These are phyloP conservation scores for Sycophila sp. DNA, from an alignment of 1,140 invertebrate species.

Conservation along the genomic window DNA sequence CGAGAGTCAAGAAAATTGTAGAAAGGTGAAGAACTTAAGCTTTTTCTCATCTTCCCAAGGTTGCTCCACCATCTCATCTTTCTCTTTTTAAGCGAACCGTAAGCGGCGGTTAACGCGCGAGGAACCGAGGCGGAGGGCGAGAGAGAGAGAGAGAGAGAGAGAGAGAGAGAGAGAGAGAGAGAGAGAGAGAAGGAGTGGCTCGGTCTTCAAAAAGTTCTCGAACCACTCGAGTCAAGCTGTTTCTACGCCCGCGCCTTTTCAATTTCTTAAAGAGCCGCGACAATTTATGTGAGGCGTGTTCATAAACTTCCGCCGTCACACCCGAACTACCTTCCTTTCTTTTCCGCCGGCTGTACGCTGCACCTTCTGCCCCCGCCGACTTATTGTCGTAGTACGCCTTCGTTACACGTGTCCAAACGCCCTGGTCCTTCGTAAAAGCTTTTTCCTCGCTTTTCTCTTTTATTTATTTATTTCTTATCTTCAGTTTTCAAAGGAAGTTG, in stretches of 20 bases:
- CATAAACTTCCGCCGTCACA: constrained; percentile 62
- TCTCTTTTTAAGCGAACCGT: constrained; percentile 16
- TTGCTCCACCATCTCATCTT: neutral
- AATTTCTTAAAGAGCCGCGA: constrained; percentile 68
- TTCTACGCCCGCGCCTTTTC: constrained; percentile 60
- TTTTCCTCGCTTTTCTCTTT: neutral
- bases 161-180: neutral
- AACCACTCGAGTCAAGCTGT: constrained; percentile 65
- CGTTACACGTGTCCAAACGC: constrained; percentile 4
- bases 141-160: neutral
- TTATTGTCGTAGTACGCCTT: neutral
- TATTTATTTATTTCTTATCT: too few relatives aligned
- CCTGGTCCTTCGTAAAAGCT: neutral
- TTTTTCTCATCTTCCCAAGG: neutral
- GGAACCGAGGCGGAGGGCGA: too few relatives aligned
- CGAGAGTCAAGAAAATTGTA: neutral
- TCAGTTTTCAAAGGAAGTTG: too few relatives aligned
- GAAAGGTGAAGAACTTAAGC: neutral
- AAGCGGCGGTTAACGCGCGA: constrained; percentile 9
- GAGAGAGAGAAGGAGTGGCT: constrained; percentile 1
- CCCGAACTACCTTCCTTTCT: constrained; percentile 25
- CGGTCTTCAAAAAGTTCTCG: constrained; percentile 63
- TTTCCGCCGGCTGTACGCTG: constrained; percentile 3
- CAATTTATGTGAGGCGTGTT: constrained; percentile 68
- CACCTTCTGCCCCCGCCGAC: neutral